phyloP scores from a whole-genome alignment of 2,113 vertebrate genomes.

The Semnopithecus entellus region DNA sequence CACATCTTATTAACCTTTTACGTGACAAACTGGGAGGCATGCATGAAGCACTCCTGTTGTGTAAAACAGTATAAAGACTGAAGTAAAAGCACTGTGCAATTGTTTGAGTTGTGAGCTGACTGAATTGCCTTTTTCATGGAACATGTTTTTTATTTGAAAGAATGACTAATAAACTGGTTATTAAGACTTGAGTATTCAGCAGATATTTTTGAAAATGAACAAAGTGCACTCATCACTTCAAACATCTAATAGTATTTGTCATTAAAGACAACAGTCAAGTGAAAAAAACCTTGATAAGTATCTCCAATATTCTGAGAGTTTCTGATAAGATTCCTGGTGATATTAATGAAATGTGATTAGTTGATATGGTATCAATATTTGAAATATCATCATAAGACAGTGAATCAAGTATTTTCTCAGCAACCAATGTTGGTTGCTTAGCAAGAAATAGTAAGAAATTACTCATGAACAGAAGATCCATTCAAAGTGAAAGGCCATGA shows the following conservation, averaged over 20 bases:
- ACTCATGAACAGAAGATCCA: neutral
- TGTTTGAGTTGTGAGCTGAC: neutral
- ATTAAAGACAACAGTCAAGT: neutral
- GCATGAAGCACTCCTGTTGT: neutral
- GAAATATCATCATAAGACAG: neutral
- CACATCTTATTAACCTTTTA: neutral
- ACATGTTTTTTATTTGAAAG: neutral
- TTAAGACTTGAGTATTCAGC: neutral
- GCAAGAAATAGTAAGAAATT: neutral
- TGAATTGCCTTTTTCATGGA: neutral
- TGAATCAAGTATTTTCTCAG: neutral
- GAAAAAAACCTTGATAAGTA: neutral
- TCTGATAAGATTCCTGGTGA: neutral
- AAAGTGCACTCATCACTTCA: neutral
- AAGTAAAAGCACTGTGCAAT: neutral
- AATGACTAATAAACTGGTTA: neutral
- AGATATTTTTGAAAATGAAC: neutral
- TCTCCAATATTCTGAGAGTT: neutral
- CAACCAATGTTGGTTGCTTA: neutral
- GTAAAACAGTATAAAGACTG: neutral
- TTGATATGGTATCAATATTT: neutral
- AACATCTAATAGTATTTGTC: neutral
- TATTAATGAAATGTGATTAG: neutral
- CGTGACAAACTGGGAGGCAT: neutral
- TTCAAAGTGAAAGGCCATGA: neutral